Base-by-base conservation (phyloP, 2,888 invertebrate genomes). In the Cenopis cana region DNA sequence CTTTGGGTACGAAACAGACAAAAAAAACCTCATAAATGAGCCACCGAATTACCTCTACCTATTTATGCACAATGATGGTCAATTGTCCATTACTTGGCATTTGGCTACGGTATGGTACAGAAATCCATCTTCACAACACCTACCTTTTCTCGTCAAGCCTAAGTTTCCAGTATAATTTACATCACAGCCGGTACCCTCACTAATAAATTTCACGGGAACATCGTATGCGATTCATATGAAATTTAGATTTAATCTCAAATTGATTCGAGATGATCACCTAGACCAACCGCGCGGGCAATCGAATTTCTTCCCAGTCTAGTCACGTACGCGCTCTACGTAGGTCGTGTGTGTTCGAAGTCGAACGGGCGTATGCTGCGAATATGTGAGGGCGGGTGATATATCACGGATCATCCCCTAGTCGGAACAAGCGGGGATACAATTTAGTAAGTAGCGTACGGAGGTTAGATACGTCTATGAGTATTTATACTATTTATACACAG, bases 191-290 rank as follows among this genome's bases (percentile, higher is more conserved):
- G 46, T 20, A 17, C 57, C 59, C 20, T 46, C 17, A 24, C 33
- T 67, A 67, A 57, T 70, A 55, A 55, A 67, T 70, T 70, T 57
- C 20, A 70, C 12, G 70, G 60, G 24, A 69, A 59, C 65, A 60
- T 59, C 33, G 69, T 33, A 52, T 74, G 61, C 76, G 79, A 81
- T 78, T 81, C 77, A 80, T 85, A 84, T 85, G 81, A 86, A 86
- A 86, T 86, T 88, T 84, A 84, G 86, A 89, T 88, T 81, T 87
- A 88, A 89, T 89, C 87, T 88, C 75, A 87, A 88, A 89, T 89
- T 85, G 89, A 89, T 89, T 86, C 81, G 79, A 81, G 83, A 82
- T 83, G 85, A 86, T 87, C 82, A 80, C 78, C 75, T 75, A 79
- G 77, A 76, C 78, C 81, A 81, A 77, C 81, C 83, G 79, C 80